Evolutionary conservation across 2,888 invertebrate species (phyloP).

Genomic region (Heteromurus nitidus): DNA sequence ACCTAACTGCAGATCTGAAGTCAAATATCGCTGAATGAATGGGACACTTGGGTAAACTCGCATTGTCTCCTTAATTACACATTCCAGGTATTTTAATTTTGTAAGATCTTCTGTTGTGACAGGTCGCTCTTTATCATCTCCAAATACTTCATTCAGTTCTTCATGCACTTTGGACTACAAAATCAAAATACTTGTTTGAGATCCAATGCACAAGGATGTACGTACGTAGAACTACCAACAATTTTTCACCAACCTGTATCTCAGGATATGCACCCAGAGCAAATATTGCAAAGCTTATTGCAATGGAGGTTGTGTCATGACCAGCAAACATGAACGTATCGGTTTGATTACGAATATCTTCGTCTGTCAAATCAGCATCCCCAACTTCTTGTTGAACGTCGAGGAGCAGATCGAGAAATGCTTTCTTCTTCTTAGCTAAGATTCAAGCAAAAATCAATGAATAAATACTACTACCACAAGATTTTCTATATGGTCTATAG

Average conservation of each 20-base stretch:
- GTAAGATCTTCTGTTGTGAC: conserved; percentile 76
- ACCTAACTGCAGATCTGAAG: conserved; percentile 74
- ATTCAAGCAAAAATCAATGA: not conserved
- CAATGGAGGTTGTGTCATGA: conserved; percentile 73
- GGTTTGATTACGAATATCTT: conserved; percentile 76
- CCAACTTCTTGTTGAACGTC: conserved; percentile 77
- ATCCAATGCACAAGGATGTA: not conserved
- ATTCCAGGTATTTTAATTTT: conserved; percentile 75
- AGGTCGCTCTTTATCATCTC: conserved; percentile 74
- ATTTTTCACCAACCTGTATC: conserved; percentile 42
- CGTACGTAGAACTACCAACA: not conserved
- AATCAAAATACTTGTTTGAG: not conserved
- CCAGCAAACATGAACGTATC: conserved; percentile 75
- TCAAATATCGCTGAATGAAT: conserved; percentile 74
- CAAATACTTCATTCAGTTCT: too few relatives aligned
- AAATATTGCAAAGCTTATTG: conserved; percentile 70
- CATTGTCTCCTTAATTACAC: conserved; percentile 76
- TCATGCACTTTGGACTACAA: too few relatives aligned
- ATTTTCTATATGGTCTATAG: not conserved
- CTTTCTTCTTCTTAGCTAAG: conserved; percentile 74
- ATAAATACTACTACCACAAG: not conserved
- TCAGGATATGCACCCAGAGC: conserved; percentile 70
- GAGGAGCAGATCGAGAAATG: conserved; percentile 79
- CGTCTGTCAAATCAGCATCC: conserved; percentile 74
- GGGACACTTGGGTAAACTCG: conserved; percentile 76